These are phyloP conservation scores for Oscheius myriophilus DNA, from an alignment of 2,888 invertebrate genomes.

Conservation along the genomic window DNA sequence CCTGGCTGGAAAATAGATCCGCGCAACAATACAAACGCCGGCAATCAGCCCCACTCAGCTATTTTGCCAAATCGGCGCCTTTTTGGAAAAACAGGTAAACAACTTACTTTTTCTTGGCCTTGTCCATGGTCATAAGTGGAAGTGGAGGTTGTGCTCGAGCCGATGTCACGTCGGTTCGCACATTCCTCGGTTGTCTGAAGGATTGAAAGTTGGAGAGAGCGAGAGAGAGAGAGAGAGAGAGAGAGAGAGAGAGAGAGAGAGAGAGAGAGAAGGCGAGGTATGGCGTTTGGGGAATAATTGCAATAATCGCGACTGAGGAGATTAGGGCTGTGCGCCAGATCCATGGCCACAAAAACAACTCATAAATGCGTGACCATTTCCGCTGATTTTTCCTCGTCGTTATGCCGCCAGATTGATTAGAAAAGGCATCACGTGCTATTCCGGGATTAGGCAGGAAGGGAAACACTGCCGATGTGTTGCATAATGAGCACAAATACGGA, in stretches of 20 bases:
- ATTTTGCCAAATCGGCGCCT: not conserved
- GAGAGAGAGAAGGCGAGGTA: slow-evolving; percentile 7
- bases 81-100: not conserved
- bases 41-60: not conserved
- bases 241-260: not conserved
- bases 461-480: too few relatives aligned
- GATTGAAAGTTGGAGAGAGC: not conserved
- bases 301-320: slow-evolving; percentile 14
- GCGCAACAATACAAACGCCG: not conserved
- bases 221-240: slow-evolving; percentile 8
- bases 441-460: too few relatives aligned
- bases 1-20: too few relatives aligned
- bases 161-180: slow-evolving; percentile 21
- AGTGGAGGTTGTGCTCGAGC: slow-evolving; percentile 7
- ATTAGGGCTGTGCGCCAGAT: slow-evolving; percentile 6
- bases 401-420: too few relatives aligned
- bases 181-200: slow-evolving; percentile 3
- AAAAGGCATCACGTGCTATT: too few relatives aligned
- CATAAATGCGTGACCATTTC: not conserved
- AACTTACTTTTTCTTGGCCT: slow-evolving; percentile 26
- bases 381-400: too few relatives aligned
- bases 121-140: slow-evolving; percentile 26
- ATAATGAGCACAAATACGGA: too few relatives aligned
- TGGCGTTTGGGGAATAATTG: not conserved
- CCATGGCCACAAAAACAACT: slow-evolving; percentile 8